phyloP scores from a whole-genome alignment of 2,888 invertebrate species.

The Nephrotoma flavescens region DNA sequence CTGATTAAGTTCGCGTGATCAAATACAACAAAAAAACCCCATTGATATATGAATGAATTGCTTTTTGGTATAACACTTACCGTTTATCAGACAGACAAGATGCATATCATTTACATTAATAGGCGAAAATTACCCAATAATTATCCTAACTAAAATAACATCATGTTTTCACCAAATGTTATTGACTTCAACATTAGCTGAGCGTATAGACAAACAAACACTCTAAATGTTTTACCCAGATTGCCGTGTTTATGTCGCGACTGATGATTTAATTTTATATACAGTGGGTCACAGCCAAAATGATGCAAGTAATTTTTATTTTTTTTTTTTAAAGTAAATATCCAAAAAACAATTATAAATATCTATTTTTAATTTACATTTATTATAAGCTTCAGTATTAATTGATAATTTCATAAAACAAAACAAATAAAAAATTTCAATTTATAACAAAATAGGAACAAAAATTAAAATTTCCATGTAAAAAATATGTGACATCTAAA shows the following conservation, averaged over 20 bases:
- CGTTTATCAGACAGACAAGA: not conserved
- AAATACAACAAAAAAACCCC: not conserved
- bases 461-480: too few species aligned
- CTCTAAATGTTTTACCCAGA: not conserved
- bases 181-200: not conserved
- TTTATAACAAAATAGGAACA: too few species aligned
- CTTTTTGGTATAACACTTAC: not conserved
- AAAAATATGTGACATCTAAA: too few species aligned
- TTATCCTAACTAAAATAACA: not conserved
- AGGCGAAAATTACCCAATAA: not conserved
- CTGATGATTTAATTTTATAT: not conserved
- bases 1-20: not conserved
- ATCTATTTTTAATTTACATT: too few species aligned
- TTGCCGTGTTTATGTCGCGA: not conserved
- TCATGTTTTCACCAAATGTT: not conserved
- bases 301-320: too few species aligned
- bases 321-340: too few species aligned
- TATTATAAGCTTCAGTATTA: too few species aligned
- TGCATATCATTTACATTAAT: not conserved
- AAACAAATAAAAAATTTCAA: too few species aligned
- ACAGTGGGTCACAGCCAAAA: too few species aligned
- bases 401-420: too few species aligned
- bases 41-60: not conserved
- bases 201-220: not conserved
- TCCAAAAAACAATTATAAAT: too few species aligned